Base-by-base conservation (phyloP, 2,888 invertebrate species). In the Chrysolina americana region DNA sequence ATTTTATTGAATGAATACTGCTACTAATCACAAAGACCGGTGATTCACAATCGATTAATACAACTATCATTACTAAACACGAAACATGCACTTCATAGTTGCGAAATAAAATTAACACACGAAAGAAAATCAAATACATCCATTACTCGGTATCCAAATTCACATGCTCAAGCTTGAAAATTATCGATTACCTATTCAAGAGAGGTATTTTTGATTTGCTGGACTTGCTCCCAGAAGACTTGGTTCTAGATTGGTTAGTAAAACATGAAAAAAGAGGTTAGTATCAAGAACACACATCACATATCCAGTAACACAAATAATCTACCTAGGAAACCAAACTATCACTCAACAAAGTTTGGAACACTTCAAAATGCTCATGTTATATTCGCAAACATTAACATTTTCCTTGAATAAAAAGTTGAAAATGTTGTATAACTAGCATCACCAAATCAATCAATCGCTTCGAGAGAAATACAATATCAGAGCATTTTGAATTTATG, bases 201-300 rank as follows among this genome's bases (percentile, higher is more conserved):
- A 87, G 80, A 82, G 87, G 87, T 82, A 87, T 87, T 85, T 84
- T 87, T 65, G 87, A 84, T 81, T 84, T 86, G 81, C 83, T 85
- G 41, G 87, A 84, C 82, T 83, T 86, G 81, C 85, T 86, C 71
- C 84, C 82, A 70, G 86, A 85, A 76, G 87, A 87, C 79, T 86
- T 86, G 73, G 86, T 85, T 79, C 87, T 86, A 77, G 81, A 81
- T 74, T 56, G 36, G 71, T 79, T 77, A 77, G 75, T 78, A 73
- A 71, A 78, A 78, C 75, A 76, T 53, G 63, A 72, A 73, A 73
- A 78, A 77, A 74, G 53, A 70, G 3, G 69, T 81, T 78, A 79
- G 80, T 80, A 44, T 75, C 59, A 66, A 63, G 59, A 73, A 63
- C 47, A 47, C 11, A 48, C 41, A 62, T 48, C 53, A 23, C 19